Conservation (phyloP, 2,888 invertebrate species). For the Metellina segmentata region DNA sequence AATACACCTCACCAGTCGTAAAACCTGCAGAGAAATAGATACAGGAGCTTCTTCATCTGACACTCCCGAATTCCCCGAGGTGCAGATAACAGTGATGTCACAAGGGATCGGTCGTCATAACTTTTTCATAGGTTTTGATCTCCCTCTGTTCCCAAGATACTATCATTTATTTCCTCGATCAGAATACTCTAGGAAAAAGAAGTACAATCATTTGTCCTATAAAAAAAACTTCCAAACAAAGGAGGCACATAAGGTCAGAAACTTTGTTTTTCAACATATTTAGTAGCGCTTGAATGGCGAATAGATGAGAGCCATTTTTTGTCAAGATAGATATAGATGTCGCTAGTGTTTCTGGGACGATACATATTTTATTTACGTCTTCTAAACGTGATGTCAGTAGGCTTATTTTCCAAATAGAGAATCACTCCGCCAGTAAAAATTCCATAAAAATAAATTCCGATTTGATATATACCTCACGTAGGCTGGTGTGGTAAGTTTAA, state of each 20-base stretch:
- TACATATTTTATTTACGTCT: too few relatives aligned
- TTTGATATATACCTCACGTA: too few relatives aligned
- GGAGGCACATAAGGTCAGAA: not conserved
- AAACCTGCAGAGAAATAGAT: slow-evolving; percentile 11
- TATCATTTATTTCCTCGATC: not conserved
- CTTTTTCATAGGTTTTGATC: not conserved
- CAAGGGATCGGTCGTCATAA: not conserved
- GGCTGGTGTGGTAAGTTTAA: too few relatives aligned
- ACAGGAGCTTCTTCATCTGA: not conserved
- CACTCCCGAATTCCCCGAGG: not conserved
- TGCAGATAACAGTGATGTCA: slow-evolving; percentile 13
- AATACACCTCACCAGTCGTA: slow-evolving; percentile 5
- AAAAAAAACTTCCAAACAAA: not conserved
- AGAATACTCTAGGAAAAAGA: not conserved
- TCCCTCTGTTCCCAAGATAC: not conserved
- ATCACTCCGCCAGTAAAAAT: too few relatives aligned
- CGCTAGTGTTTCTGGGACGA: too few relatives aligned
- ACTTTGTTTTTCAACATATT: not conserved
- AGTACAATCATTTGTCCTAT: not conserved
- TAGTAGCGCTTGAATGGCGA: too few relatives aligned
- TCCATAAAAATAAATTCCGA: too few relatives aligned
- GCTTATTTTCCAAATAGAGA: too few relatives aligned
- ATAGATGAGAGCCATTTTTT: too few relatives aligned
- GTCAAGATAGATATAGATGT: too few relatives aligned
- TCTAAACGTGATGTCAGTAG: too few relatives aligned